phyloP scores from a whole-genome alignment of 2,113 vertebrate genomes.

The Sinocyclocheilus anophthalmus region DNA sequence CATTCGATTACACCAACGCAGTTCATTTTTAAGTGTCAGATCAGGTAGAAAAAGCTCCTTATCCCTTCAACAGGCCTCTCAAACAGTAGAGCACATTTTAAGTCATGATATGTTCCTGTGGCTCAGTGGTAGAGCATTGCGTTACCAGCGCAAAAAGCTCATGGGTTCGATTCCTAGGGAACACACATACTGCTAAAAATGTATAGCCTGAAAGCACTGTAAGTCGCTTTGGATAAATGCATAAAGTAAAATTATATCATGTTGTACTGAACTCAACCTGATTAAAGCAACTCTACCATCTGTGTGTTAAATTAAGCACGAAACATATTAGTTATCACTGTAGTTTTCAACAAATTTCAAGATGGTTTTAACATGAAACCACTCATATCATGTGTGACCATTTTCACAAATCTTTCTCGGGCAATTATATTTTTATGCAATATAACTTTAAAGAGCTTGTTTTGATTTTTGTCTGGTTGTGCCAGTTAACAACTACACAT shows the following conservation, averaged over 20 bases:
- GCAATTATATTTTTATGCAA: background rate
- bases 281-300: background rate
- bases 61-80: too few species aligned
- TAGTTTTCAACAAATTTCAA: too few species aligned
- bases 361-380: background rate
- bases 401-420: background rate
- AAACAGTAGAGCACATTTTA: background rate
- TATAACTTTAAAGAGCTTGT: background rate
- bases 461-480: background rate
- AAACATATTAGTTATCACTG: background rate
- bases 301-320: background rate
- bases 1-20: background rate
- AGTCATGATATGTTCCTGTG: background rate
- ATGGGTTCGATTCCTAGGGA: too few species aligned
- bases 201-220: too few species aligned
- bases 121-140: too few species aligned
- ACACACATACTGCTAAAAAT: too few species aligned
- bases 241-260: background rate
- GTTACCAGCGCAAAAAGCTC: too few species aligned
- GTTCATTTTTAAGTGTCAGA: background rate
- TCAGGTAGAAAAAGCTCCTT: background rate
- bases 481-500: background rate
- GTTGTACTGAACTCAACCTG: background rate
- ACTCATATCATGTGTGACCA: background rate
- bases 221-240: too few species aligned